These are phyloP conservation scores for Phenganax marumi DNA, from an alignment of 92 coral and sea anemone genomes.

Conservation along the genomic window DNA sequence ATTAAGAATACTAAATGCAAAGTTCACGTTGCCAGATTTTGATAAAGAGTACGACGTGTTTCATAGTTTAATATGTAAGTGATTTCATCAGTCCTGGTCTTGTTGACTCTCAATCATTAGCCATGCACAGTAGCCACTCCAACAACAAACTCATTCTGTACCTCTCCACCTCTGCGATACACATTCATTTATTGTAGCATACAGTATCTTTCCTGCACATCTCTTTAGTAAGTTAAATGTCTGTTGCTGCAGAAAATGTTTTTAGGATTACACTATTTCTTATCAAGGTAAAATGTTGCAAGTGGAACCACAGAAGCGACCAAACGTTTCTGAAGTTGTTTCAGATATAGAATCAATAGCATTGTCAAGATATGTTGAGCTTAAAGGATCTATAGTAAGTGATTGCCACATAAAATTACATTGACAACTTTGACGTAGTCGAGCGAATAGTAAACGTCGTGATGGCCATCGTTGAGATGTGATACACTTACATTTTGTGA, in stretches of 20 bases:
- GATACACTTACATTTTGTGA: too few relatives aligned
- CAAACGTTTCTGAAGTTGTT: slow-evolving; percentile 76
- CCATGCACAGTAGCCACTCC: too few relatives aligned
- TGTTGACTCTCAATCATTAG: neutral
- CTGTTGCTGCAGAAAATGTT: neutral
- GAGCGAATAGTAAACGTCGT: too few relatives aligned
- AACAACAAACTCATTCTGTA: neutral
- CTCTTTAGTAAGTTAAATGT: too few relatives aligned
- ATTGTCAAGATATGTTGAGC: slow-evolving; percentile 71
- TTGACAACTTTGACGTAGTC: too few relatives aligned
- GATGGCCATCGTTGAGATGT: too few relatives aligned
- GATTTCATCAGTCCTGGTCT: neutral
- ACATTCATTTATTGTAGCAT: neutral
- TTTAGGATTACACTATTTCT: neutral
- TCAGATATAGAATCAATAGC: slow-evolving; percentile 81
- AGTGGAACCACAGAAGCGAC: slow-evolving; percentile 78
- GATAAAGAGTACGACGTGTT: slow-evolving; percentile 84
- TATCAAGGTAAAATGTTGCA: slow-evolving; percentile 68
- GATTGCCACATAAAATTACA: too few relatives aligned
- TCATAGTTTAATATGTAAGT: slow-evolving; percentile 87
- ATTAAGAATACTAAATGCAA: slow-evolving; percentile 91
- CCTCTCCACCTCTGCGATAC: neutral
- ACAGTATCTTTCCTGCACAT: too few relatives aligned
- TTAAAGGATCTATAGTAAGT: slow-evolving; percentile 87
- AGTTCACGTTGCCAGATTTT: slow-evolving; percentile 89